Evolutionary conservation across 2,113 vertebrate species (phyloP).

Genomic region (Amazona guildingii): DNA sequence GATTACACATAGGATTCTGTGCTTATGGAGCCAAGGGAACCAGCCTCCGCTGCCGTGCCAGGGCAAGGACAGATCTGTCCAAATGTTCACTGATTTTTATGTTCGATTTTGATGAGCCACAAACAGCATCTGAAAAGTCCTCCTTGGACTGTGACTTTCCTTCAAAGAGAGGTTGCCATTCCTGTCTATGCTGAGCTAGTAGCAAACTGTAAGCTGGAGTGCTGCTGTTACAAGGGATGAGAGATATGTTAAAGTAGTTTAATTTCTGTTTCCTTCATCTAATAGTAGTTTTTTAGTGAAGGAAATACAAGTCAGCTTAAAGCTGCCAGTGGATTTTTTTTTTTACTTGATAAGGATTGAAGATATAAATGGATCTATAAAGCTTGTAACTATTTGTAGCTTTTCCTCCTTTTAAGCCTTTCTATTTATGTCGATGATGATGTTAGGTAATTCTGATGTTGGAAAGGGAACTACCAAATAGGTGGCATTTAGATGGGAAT

Average conservation of each 20-base stretch:
- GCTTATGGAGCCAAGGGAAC: neutral
- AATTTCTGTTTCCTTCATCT: neutral
- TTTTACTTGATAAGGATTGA: neutral
- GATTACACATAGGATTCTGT: neutral
- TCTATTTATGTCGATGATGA: neutral
- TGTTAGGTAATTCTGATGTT: neutral
- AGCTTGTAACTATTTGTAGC: neutral
- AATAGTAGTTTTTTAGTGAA: neutral
- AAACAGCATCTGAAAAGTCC: neutral
- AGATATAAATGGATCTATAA: neutral
- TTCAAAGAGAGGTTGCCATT: neutral
- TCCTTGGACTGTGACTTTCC: neutral
- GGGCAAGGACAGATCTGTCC: neutral
- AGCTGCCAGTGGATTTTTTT: neutral
- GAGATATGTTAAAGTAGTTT: neutral
- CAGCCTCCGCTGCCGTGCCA: neutral
- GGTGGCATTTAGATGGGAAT: neutral
- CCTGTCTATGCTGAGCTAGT: neutral
- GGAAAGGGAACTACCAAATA: neutral
- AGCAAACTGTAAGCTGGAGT: neutral
- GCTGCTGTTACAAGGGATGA: neutral
- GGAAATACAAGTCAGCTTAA: neutral
- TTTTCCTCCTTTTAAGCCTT: neutral
- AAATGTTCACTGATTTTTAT: neutral
- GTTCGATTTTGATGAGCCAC: neutral